These are phyloP conservation scores for Gryllus longicercus DNA, from an alignment of 2,888 invertebrate genomes.

Conservation along the genomic window DNA sequence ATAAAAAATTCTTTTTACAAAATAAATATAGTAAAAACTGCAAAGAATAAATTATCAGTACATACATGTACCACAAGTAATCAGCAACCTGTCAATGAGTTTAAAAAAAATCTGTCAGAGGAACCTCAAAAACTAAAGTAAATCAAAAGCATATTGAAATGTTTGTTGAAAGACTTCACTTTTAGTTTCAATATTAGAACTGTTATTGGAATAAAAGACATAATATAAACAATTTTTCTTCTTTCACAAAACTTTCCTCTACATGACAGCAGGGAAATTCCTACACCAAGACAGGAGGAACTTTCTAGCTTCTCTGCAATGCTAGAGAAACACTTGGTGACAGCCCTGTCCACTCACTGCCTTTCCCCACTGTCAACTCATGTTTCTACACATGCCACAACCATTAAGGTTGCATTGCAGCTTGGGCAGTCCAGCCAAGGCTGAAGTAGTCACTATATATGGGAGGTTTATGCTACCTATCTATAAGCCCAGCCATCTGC, in stretches of 20 bases:
- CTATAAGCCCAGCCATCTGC: not conserved
- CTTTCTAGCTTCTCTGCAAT: not conserved
- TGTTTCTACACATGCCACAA: constrained; percentile 11
- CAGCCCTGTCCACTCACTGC: constrained; percentile 3
- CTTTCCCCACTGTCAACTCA: not conserved
- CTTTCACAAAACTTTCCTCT: not conserved
- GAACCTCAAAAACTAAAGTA: constrained; percentile 1
- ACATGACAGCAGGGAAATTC: not conserved
- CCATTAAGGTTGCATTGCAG: not conserved
- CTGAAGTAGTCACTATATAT: not conserved
- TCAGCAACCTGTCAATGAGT: not conserved
- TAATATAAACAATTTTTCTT: not conserved
- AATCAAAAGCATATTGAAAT: not conserved
- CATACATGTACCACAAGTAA: constrained; percentile 9
- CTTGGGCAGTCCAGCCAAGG: not conserved
- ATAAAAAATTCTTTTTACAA: constrained; percentile 11
- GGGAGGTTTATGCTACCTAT: constrained; percentile 2
- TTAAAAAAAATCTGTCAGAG: not conserved
- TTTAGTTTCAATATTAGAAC: not conserved
- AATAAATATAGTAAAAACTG: constrained; percentile 17
- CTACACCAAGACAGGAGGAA: constrained; percentile 17
- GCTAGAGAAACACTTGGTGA: constrained; percentile 6
- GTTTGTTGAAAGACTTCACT: not conserved
- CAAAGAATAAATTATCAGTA: constrained; percentile 2
- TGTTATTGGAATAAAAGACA: constrained; percentile 11